A percentile compares a stretch with the other conserved stretches of the same genome.
Evolutionary conservation across 2,888 invertebrate species (phyloP).

Genomic region (Ophion obscuratus): DNA sequence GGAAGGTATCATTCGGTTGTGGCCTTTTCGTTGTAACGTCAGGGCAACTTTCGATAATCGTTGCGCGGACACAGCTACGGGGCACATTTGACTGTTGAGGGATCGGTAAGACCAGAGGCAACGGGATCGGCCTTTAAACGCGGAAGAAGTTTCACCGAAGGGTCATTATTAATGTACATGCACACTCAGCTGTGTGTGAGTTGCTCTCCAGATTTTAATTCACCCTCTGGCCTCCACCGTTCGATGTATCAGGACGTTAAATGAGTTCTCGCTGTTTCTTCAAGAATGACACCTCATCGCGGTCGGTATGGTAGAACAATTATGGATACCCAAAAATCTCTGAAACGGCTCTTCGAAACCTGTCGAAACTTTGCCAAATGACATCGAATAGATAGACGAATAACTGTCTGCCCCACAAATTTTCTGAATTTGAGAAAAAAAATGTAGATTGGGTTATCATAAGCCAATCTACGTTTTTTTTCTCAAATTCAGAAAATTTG

Average conservation of each 20-base stretch:
- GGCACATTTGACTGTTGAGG: conserved; percentile 56
- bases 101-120: conserved; percentile 52
- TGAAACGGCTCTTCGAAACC: too few relatives aligned
- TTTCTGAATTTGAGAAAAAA: too few relatives aligned
- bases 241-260: conserved; percentile 1
- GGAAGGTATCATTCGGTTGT: neutral
- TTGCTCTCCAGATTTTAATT: conserved; percentile 38
- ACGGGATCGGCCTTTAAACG: conserved; percentile 38
- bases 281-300: too few relatives aligned
- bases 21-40: conserved; percentile 13
- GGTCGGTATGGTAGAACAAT: too few relatives aligned
- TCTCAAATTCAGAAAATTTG: too few relatives aligned
- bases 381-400: too few relatives aligned
- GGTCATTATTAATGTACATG: conserved; percentile 42
- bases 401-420: too few relatives aligned
- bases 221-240: conserved; percentile 56
- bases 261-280: too few relatives aligned
- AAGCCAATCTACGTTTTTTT: too few relatives aligned
- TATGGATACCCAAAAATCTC: too few relatives aligned
- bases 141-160: conserved; percentile 64
- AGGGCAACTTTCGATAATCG: conserved; percentile 64
- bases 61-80: conserved; percentile 24
- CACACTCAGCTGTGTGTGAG: neutral
- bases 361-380: too few relatives aligned
- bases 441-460: too few relatives aligned